These are phyloP conservation scores for Chinchilla lanigera DNA, from an alignment of 2,113 vertebrate genomes.

Conservation along the genomic window DNA sequence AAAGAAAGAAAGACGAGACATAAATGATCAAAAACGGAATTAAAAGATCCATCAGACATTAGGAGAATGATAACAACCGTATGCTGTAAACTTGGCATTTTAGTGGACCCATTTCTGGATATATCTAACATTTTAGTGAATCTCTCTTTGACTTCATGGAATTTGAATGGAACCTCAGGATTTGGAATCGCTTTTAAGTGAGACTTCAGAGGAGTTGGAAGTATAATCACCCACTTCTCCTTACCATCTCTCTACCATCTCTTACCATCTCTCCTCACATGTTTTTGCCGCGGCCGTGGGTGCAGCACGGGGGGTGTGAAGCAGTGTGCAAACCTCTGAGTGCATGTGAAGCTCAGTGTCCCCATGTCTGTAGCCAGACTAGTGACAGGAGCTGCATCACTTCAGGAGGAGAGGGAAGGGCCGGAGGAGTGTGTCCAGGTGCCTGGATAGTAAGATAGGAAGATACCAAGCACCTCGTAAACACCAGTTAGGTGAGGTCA, in stretches of 20 bases:
- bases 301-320: not conserved
- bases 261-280: not conserved
- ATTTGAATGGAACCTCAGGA: not conserved
- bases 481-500: not conserved
- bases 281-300: not conserved
- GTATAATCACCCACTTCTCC: not conserved
- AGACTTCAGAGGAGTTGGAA: not conserved
- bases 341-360: not conserved
- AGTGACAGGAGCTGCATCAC: not conserved
- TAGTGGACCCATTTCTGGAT: not conserved
- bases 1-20: not conserved
- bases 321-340: not conserved
- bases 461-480: not conserved
- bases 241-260: not conserved
- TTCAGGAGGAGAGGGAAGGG: constrained; percentile 22
- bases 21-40: not conserved
- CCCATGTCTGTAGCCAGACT: not conserved
- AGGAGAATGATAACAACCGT: not conserved
- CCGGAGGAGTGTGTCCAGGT: not conserved
- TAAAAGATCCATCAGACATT: not conserved
- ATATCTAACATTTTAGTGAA: not conserved
- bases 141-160: not conserved
- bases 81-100: not conserved
- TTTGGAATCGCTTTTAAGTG: not conserved
- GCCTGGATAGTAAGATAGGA: not conserved